phyloP scores from a whole-genome alignment of 2,113 vertebrate genomes.

The Spizaetus ornatus region DNA sequence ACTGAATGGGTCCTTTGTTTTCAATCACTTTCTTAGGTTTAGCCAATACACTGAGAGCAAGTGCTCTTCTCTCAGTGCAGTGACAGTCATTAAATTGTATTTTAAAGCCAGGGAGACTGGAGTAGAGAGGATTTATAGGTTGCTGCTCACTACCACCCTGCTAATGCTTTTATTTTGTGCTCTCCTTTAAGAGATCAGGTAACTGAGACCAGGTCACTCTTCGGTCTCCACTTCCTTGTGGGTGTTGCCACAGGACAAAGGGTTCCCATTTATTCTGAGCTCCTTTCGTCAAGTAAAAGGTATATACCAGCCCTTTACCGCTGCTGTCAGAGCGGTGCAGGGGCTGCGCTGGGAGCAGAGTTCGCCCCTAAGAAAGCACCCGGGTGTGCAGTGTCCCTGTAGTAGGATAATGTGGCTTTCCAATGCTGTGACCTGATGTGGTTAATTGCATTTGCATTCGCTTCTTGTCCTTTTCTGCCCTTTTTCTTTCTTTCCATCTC shows the following conservation, averaged over 20 bases:
- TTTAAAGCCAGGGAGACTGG: neutral
- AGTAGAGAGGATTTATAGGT: neutral
- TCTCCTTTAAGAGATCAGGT: neutral
- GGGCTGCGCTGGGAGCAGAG: neutral
- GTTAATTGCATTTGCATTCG: neutral
- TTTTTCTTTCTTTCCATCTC: neutral
- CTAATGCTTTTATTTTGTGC: neutral
- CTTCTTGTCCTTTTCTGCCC: neutral
- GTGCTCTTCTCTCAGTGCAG: neutral
- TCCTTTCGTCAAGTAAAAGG: neutral
- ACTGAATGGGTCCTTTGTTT: conserved; percentile 28
- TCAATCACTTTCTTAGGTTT: neutral
- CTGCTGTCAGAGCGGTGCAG: rapidly evolving
- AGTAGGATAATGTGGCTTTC: neutral
- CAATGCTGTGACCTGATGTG: neutral
- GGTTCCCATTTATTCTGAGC: neutral
- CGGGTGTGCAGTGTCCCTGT: rapidly evolving
- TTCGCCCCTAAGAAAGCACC: neutral
- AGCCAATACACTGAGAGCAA: neutral
- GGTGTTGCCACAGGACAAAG: neutral
- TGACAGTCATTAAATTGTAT: neutral
- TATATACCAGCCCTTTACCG: neutral
- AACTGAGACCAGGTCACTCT: neutral
- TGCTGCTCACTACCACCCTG: neutral
- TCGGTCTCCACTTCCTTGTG: rapidly evolving